Evolutionary conservation across 2,797 vertebrate genomes (phyloP), one percentile per base, ranked within the genome.

Genomic region (Chanos chanos): DNA sequence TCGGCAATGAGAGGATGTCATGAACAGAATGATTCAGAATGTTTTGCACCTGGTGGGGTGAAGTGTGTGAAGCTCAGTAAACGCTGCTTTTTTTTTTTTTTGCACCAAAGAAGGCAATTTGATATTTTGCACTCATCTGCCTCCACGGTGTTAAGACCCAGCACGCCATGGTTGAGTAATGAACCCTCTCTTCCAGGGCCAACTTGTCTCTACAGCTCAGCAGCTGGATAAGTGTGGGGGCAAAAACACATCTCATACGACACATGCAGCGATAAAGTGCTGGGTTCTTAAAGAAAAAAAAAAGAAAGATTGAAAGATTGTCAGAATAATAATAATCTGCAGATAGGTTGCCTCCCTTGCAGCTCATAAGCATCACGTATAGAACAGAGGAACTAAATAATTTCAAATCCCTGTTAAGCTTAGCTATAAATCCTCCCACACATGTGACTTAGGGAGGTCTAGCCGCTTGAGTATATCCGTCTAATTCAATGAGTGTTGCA

Each of bases 51-150:
- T 39, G 52, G n/a, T 49, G 27, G 41, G 52, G 47, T 10, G 53
- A 55, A 49, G 47, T 18, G 50, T 27, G 57, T 50, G 54, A 25
- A 34, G 44, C 44, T 61, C 40, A 39, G 55, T 61, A 70, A 74
- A 74, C 49, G 48, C 45, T 55, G 60, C 63, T 34, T 70, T 64
- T 64, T 57, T 47, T 62, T 34, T 70, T 64, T 64, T 57, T 47
- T 62, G 47, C 36, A 13, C 45, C 56, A 33, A 49, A 56, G 58
- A 64, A 58, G 47, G 51, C 31, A 36, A 59, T 63, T 73, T 74
- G 64, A 67, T 67, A 74, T 70, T 74, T 57, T 64, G 50, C 67
- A 52, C 72, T 67, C 50, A 64, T 70, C 63, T 60, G 19, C 27
- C 65, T 44, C 53, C 43, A 50, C 24, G 24, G 50, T 24, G 40